Evolutionary conservation across 2,888 invertebrate genomes (phyloP).

Genomic region (Athalia circularis): DNA sequence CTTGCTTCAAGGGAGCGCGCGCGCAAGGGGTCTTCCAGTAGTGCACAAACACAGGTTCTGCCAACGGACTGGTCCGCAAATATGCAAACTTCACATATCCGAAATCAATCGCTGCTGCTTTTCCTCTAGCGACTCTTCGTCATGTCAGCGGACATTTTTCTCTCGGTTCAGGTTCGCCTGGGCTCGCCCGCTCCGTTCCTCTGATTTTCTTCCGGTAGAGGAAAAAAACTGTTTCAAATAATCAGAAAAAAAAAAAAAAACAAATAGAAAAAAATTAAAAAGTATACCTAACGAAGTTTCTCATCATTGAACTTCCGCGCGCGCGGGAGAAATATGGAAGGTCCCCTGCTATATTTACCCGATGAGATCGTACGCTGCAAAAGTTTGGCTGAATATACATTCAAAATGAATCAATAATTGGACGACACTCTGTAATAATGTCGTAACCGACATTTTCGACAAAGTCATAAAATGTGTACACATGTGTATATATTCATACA

Average conservation of each 20-base stretch:
- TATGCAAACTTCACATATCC: slow-evolving; percentile 45
- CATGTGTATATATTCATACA: too few relatives aligned
- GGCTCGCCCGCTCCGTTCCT: background rate
- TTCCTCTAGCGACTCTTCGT: background rate
- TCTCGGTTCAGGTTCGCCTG: background rate
- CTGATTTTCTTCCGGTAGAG: slow-evolving; percentile 3
- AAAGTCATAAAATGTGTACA: too few relatives aligned
- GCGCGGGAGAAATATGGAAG: background rate
- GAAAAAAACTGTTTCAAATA: background rate
- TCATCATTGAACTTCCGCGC: background rate
- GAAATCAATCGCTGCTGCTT: slow-evolving; percentile 35
- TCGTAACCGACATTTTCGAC: too few relatives aligned
- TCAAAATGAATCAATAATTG: background rate
- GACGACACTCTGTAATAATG: too few relatives aligned
- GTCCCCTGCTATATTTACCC: background rate
- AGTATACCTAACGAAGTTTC: background rate
- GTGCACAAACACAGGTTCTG: background rate
- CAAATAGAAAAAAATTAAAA: background rate
- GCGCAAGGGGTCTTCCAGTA: background rate
- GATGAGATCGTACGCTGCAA: too few relatives aligned
- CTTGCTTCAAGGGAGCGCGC: background rate
- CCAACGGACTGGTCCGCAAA: slow-evolving; percentile 36
- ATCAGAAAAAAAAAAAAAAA: background rate
- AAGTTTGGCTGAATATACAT: too few relatives aligned
- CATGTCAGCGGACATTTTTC: slow-evolving; percentile 32